A percentile compares a stretch with the other conserved stretches of the same genome.
Conservation (phyloP, 2,113 vertebrate genomes). For the Gambusia holbrooki region DNA sequence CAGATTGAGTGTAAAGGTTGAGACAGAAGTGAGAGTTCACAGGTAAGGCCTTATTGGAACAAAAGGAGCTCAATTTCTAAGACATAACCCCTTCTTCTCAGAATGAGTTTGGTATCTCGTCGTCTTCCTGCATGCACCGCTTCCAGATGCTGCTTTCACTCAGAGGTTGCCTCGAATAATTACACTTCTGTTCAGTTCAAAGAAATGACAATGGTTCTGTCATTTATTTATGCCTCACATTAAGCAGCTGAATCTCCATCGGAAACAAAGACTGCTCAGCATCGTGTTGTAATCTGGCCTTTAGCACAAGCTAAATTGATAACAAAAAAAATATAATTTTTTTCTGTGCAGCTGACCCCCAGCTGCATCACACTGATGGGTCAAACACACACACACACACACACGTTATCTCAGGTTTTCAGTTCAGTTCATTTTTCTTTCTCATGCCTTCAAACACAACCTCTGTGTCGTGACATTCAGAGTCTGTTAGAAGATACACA, state of each 20-base stretch:
- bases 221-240: neutral
- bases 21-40: constrained; percentile 75
- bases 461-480: constrained; percentile 19
- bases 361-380: constrained; percentile 7
- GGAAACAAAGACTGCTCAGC: too few relatives aligned
- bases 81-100: constrained; percentile 33
- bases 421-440: neutral
- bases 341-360: neutral
- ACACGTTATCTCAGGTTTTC: neutral
- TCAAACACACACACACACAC: constrained; percentile 1
- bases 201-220: neutral
- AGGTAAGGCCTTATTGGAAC: constrained; percentile 61
- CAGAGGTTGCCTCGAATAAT: constrained; percentile 12
- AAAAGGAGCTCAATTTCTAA: constrained; percentile 36
- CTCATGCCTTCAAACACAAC: constrained; percentile 9
- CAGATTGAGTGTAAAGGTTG: constrained; percentile 68
- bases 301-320: neutral
- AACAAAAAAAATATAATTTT: too few relatives aligned
- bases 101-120: constrained; percentile 3
- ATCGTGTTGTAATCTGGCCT: neutral
- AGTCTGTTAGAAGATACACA: constrained; percentile 17
- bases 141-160: constrained; percentile 20
- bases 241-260: neutral
- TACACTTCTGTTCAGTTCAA: too few relatives aligned
- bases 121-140: constrained; percentile 5